A percentile compares a stretch with the other conserved stretches of the same genome.
Evolutionary conservation across 92 coral and sea anemone species (phyloP).

Genomic region (Palythoa caribaeorum): DNA sequence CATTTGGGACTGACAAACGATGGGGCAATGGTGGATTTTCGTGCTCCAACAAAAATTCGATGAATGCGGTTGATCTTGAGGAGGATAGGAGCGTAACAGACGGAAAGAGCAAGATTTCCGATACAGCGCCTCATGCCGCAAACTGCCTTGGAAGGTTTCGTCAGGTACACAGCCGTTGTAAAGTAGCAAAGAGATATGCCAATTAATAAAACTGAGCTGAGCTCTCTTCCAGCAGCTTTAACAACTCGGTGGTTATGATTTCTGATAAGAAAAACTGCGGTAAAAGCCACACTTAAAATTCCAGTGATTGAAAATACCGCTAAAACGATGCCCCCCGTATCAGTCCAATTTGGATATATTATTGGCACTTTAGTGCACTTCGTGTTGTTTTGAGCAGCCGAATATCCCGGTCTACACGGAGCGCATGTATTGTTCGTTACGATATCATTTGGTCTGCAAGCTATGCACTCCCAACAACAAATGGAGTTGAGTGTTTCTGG

Average conservation of each 20-base stretch:
- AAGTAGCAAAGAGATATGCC: conserved; percentile 51
- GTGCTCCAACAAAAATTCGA: conserved; percentile 54
- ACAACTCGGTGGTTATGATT: conserved; percentile 44
- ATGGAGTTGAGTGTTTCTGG: conserved; percentile 14
- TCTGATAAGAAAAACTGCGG: conserved; percentile 26
- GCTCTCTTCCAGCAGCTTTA: conserved; percentile 57
- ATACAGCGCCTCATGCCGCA: conserved; percentile 53
- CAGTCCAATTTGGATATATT: conserved; percentile 29
- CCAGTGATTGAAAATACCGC: conserved; percentile 28
- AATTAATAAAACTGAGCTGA: conserved; percentile 40
- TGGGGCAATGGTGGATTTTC: conserved; percentile 17
- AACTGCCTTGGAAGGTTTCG: conserved; percentile 47
- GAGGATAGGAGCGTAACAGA: conserved; percentile 56
- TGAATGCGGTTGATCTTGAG: conserved; percentile 55
- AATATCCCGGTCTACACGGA: conserved; percentile 40
- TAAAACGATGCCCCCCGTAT: conserved; percentile 36
- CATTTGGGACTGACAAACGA: conserved; percentile 55
- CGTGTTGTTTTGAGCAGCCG: conserved; percentile 27
- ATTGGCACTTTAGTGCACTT: conserved; percentile 45
- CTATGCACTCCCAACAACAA: conserved; percentile 62
- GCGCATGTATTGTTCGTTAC: conserved; percentile 55
- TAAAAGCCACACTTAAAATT: conserved; percentile 4
- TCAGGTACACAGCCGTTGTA: conserved; percentile 40
- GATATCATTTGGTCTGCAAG: conserved; percentile 46
- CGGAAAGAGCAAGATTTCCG: conserved; percentile 45